A percentile compares a stretch with the other conserved stretches of the same genome.
phyloP scores from a whole-genome alignment of 1,140 invertebrate species.

The Drosophila nigromelanica region DNA sequence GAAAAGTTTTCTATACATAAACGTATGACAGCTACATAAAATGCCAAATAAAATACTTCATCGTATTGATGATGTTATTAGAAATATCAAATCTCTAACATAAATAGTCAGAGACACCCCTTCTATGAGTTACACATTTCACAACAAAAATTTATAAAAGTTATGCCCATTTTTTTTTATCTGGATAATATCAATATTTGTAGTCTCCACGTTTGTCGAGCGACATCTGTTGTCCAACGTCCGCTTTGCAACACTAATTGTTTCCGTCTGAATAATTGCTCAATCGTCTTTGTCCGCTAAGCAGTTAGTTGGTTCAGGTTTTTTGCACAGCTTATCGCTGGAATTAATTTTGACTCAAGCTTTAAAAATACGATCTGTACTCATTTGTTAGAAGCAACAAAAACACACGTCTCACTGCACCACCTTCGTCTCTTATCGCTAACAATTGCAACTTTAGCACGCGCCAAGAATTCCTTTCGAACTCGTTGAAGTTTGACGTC shows the following conservation, averaged over 20 bases:
- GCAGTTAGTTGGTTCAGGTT: conserved; percentile 18
- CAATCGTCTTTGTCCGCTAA: conserved; percentile 41
- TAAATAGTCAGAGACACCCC: too few species aligned
- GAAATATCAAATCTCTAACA: too few species aligned
- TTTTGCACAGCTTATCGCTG: conserved; percentile 38
- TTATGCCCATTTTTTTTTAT: neutral
- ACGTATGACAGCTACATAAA: too few species aligned
- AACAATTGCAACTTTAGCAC: conserved; percentile 61
- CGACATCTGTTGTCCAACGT: conserved; percentile 28
- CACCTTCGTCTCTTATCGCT: conserved; percentile 1
- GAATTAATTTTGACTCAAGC: conserved; percentile 37
- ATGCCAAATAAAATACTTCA: too few species aligned
- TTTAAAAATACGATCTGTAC: conserved; percentile 42
- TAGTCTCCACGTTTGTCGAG: neutral
- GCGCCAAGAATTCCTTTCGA: conserved; percentile 46
- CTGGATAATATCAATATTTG: neutral
- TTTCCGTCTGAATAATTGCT: conserved; percentile 67
- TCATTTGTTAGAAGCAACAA: conserved; percentile 3
- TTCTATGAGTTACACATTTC: too few species aligned
- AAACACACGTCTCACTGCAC: neutral
- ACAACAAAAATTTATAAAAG: too few species aligned
- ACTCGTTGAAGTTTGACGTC: conserved; percentile 19
- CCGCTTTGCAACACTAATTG: conserved; percentile 48
- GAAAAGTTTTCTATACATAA: too few species aligned
- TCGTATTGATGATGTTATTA: too few species aligned